Conservation (phyloP, 2,888 invertebrate species). For the Hemicrepidius hirtus region DNA sequence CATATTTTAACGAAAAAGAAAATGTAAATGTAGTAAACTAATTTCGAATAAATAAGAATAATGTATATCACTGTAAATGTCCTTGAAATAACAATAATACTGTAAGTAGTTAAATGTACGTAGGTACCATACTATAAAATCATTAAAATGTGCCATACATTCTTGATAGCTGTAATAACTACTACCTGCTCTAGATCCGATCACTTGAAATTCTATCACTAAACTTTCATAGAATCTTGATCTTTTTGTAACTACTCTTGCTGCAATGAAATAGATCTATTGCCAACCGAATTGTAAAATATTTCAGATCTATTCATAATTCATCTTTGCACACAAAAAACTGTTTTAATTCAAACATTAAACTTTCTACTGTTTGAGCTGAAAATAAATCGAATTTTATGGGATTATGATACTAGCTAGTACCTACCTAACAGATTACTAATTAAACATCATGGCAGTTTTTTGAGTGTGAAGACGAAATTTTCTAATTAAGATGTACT, state of each 20-base stretch:
- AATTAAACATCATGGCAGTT: no score
- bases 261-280: neutral
- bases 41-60: constrained; percentile 8
- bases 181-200: constrained; percentile 15
- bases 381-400: no score
- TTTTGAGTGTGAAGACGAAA: neutral
- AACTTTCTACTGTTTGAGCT: no score
- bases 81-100: constrained; percentile 36
- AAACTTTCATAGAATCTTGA: constrained; percentile 18
- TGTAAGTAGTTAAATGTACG: constrained; percentile 36
- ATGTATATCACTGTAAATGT: constrained; percentile 47
- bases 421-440: no score
- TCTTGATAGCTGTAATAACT: constrained; percentile 33
- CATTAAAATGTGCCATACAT: constrained; percentile 47
- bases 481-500: constrained; percentile 15
- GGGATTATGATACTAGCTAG: no score
- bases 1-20: constrained; percentile 11
- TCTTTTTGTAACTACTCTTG: constrained; percentile 9
- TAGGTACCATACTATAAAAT: constrained; percentile 29
- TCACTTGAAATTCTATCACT: constrained; percentile 19
- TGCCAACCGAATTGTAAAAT: neutral
- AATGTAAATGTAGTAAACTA: constrained; percentile 3
- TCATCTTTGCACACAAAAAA: neutral
- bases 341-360: neutral
- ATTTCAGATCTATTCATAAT: neutral